These are phyloP conservation scores for Ciona savignyi DNA, from an alignment of 23 tunicate genomes.

Conservation along the genomic window DNA sequence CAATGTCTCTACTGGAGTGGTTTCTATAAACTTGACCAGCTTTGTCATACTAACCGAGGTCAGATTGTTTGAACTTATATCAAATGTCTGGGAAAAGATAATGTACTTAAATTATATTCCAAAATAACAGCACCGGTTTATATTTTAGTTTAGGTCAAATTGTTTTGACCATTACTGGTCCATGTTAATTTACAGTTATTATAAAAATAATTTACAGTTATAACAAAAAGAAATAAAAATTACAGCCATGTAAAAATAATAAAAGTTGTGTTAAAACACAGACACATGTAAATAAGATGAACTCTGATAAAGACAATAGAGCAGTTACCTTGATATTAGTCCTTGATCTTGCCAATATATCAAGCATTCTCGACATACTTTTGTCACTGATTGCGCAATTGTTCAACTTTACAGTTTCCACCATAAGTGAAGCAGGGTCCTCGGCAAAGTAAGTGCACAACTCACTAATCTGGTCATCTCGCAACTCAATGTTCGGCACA, in stretches of 20 bases:
- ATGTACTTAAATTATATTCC: too few relatives aligned
- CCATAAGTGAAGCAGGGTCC: slow-evolving; percentile 12
- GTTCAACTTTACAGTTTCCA: slow-evolving; percentile 16
- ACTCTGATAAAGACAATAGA: too few relatives aligned
- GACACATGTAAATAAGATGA: too few relatives aligned
- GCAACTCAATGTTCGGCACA: neutral
- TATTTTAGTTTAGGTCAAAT: too few relatives aligned
- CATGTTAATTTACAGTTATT: too few relatives aligned
- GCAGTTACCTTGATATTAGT: neutral
- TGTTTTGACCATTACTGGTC: too few relatives aligned
- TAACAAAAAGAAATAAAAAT: too few relatives aligned
- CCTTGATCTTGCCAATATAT: slow-evolving; percentile 8
- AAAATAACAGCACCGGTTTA: too few relatives aligned
- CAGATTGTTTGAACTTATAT: neutral
- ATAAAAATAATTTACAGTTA: too few relatives aligned
- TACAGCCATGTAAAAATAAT: too few relatives aligned
- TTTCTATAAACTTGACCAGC: slow-evolving; percentile 17
- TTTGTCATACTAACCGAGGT: neutral
- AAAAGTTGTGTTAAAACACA: too few relatives aligned
- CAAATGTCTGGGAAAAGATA: neutral
- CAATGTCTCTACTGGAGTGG: slow-evolving; percentile 19
- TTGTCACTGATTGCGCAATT: slow-evolving; percentile 18
- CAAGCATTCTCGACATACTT: slow-evolving; percentile 8
- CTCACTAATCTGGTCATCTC: slow-evolving; percentile 29
- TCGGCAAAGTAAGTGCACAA: slow-evolving; percentile 14